Conservation (phyloP, 2,797 vertebrate genomes). For the Microtus californicus region DNA sequence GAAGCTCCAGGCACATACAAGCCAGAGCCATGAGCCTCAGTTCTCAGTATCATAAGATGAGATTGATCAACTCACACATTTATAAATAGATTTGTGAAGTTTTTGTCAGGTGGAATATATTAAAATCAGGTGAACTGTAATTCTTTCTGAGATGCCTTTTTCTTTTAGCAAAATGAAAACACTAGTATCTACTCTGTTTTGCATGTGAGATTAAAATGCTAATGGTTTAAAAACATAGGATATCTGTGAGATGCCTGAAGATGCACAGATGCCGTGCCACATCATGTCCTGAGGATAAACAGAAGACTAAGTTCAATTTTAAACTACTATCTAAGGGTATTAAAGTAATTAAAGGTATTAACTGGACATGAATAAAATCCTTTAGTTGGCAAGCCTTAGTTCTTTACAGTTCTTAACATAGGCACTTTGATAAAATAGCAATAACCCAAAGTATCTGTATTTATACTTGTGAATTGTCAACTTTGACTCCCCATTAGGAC, state of each 20-base stretch:
- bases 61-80: not conserved
- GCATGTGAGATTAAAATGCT: not conserved
- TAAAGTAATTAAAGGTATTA: constrained; percentile 16
- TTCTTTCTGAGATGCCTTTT: not conserved
- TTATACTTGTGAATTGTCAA: not conserved
- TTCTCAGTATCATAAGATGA: not conserved
- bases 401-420: not conserved
- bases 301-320: not conserved
- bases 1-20: not conserved
- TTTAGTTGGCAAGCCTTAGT: not conserved
- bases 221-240: not conserved
- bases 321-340: not conserved
- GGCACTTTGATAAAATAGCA: not conserved
- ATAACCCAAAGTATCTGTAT: not conserved
- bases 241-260: not conserved
- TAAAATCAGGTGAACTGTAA: not conserved
- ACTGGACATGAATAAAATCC: not conserved
- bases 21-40: not conserved
- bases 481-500: not conserved
- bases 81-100: not conserved
- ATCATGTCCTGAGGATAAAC: not conserved
- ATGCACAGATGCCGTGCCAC: not conserved
- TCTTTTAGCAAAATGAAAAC: constrained; percentile 23
- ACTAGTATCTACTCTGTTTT: not conserved
- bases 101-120: not conserved